Conservation (phyloP, 2,113 vertebrate genomes). For the Hippocampus mohnikei region DNA sequence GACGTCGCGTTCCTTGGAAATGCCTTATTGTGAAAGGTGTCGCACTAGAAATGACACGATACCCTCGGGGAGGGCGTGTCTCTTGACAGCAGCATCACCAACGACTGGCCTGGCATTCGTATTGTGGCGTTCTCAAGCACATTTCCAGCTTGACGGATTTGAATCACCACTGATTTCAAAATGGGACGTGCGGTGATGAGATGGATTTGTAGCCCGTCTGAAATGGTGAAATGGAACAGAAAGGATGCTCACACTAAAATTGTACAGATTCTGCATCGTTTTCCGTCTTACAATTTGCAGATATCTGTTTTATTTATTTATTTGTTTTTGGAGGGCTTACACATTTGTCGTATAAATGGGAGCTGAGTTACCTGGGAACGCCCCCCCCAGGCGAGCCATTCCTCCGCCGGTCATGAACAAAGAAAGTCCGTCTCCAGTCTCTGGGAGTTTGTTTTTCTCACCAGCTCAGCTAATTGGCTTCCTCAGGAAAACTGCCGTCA, state of each 20-base stretch:
- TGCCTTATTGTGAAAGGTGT: too few relatives aligned
- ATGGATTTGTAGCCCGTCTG: neutral
- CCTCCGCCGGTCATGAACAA: neutral
- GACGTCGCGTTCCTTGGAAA: too few relatives aligned
- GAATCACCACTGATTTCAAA: neutral
- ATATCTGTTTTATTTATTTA: neutral
- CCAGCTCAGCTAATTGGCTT: conserved; percentile 43
- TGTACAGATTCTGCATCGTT: neutral
- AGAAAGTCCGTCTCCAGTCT: conserved; percentile 13
- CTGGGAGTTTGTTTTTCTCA: conserved; percentile 31
- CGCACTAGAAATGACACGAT: too few relatives aligned
- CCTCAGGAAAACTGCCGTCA: conserved; percentile 44
- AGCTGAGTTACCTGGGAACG: neutral
- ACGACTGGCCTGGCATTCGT: too few relatives aligned
- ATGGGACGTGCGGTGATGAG: neutral
- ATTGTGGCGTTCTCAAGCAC: too few relatives aligned
- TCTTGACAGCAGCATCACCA: too few relatives aligned
- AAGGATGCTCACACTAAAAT: too few relatives aligned
- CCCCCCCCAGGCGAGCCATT: neutral
- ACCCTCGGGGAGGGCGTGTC: too few relatives aligned
- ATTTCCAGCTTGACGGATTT: too few relatives aligned
- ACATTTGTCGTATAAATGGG: neutral
- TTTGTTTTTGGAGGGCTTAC: neutral
- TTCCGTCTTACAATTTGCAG: neutral
- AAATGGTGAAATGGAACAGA: neutral